Conservation (phyloP, 2,113 vertebrate genomes). For the Eidolon helvum region DNA sequence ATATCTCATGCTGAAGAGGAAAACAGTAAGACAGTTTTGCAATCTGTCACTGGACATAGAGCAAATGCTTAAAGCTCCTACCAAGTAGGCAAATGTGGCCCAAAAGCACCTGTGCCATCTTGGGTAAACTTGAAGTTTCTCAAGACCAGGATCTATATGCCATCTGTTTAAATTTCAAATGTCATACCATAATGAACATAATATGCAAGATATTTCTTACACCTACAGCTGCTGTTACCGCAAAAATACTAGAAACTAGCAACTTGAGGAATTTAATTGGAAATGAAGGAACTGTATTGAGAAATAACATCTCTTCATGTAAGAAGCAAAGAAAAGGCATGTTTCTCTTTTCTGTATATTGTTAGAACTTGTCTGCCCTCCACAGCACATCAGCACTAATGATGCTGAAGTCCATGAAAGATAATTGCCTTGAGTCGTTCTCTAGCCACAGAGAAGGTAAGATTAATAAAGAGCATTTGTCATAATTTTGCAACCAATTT, state of each 20-base stretch:
- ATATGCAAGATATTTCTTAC: conserved; percentile 24
- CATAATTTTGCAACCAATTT: conserved; percentile 83
- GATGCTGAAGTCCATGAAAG: conserved; percentile 71
- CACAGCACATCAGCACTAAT: conserved; percentile 62
- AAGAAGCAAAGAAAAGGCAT: conserved; percentile 47
- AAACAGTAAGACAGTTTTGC: neutral
- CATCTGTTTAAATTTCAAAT: conserved; percentile 59
- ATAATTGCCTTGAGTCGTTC: conserved; percentile 73
- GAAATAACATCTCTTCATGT: neutral
- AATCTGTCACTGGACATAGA: conserved; percentile 8
- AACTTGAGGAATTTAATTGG: conserved; percentile 41
- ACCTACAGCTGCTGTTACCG: conserved; percentile 32
- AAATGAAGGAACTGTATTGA: conserved; percentile 4
- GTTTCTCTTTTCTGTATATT: conserved; percentile 22
- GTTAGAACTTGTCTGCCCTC: conserved; percentile 46
- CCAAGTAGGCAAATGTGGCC: neutral
- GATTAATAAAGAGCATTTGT: conserved; percentile 84
- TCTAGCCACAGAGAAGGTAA: conserved; percentile 74
- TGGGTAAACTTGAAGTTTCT: neutral
- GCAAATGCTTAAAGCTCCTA: neutral
- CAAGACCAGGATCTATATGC: neutral
- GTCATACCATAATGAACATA: conserved; percentile 19
- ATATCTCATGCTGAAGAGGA: neutral
- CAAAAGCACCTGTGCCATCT: neutral
- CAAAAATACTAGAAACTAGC: conserved; percentile 42